Base-by-base conservation (phyloP, 2,113 vertebrate genomes). In the Dicentrarchus labrax region DNA sequence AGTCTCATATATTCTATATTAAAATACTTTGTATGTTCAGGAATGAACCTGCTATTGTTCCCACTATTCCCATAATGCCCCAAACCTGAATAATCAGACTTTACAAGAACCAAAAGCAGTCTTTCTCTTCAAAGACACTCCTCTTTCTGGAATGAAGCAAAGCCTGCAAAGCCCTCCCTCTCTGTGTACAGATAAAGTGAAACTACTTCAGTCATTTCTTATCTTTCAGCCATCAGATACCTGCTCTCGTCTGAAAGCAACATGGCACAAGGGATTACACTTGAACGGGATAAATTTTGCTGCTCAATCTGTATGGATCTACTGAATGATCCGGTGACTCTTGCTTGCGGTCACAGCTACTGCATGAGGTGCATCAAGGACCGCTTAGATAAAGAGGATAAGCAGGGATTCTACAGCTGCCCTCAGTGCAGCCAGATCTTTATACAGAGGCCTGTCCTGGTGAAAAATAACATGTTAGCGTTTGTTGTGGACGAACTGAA, bases 331-430 rank as follows among this genome's bases (percentile, higher is more conserved):
- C 95, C 96, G 0, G 94, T 95, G 57, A 95, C 95, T 4, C 68
- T 96, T 39, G 78, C 88, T 15, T 97, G 97, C 9, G 95, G 96
- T 1, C 97, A 97, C 93, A 96, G 85, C 81, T 97, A 96, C 90
- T 97, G 96, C 90, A 66, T 72, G 72, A 0, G 0, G 8, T 97
- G 96, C 81, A 96, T 97, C 77, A 8, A 47, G 10, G 1, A 61
- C 47, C 86, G 92, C 82, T 93, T 91, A 86, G 71, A 81, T 56
- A 2, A 24, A 17, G 24, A 1, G 2, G 61, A 71, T 2, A 0
- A 0, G 7, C 8, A 0, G 6, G n/a, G 9, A 2, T 39, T 50
- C 17, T 73, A 86, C 74, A 80, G n/a, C 0, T 97, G 97, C 61
- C 97, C 96, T 0, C 60, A 94, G 53, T 89, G 90, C 51, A 78